Base-by-base conservation (phyloP, 2,888 invertebrate genomes). In the Heliconius ismenius region DNA sequence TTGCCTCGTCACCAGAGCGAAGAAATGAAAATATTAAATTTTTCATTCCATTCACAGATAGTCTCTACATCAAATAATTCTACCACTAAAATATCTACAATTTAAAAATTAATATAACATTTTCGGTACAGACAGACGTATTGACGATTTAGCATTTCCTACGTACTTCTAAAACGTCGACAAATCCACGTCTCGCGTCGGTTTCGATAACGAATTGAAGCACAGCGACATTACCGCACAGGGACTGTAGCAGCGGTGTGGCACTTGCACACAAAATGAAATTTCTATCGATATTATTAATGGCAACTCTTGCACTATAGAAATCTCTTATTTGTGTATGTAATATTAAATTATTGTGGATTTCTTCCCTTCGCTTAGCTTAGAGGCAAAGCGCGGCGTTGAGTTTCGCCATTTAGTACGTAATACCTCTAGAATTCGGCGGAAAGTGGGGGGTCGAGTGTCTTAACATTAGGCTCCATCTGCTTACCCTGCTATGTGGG, bases 191-290 rank as follows among this genome's bases (percentile, higher is more conserved):
- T 87, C 86, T 88, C 85, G 87, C 86, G 49, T 49, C 49, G 49
- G 49, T 49, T 49, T 85, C 86, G 88, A 90, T 90, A 91, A 89
- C 91, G 88, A 90, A 90, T 91, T 91, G 90, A 89, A 91, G 32
- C 89, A 88, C 87, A 87, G 89, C 87, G 88, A 88, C 86, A 90
- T 88, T 90, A 88, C 81, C 78, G 81, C 79, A 79, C 75, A 78
- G 81, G 81, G 80, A 83, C 78, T 79, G 68, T 74, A 64, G 11
- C n/a, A 74, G 39, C 65, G 54, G 49, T 69, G 70, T 64, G 70
- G 54, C 64, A 70, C 64, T 75, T 75, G 63, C 49, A 65, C 76
- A 74, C 54, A 74, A 76, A 76, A 78, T 76, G 67, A 78, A 78
- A 76, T 78, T 78, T 28, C 67, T 74, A 58, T 63, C 73, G 63